Evolutionary conservation across 1,140 invertebrate genomes (phyloP).

Genomic region (Hyposmocoma kahamanoa): DNA sequence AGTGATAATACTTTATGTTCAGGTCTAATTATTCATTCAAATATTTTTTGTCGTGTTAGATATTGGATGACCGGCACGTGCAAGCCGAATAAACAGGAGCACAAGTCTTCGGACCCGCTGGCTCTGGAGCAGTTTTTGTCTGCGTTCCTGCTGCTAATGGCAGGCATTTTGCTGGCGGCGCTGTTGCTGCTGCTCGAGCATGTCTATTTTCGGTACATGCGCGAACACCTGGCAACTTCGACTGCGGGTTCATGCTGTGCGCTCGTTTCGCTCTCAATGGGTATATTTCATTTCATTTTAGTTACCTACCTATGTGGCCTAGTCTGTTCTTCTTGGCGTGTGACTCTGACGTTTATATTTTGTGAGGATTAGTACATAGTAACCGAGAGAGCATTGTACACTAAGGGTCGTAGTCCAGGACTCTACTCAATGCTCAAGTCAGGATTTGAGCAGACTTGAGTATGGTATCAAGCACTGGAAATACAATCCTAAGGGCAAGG

Average conservation of each 20-base stretch:
- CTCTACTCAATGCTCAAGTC: too few relatives aligned
- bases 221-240: slow-evolving; percentile 90
- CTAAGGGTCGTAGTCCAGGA: too few relatives aligned
- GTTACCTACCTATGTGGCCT: neutral
- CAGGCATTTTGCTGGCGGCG: slow-evolving; percentile 91
- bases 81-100: slow-evolving; percentile 92
- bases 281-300: slow-evolving; percentile 45
- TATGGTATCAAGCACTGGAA: too few relatives aligned
- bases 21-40: neutral
- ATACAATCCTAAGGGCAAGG: too few relatives aligned
- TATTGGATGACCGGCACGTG: slow-evolving; percentile 99
- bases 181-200: slow-evolving; percentile 92
- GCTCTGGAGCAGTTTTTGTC: slow-evolving; percentile 98
- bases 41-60: slow-evolving; percentile 11
- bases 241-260: slow-evolving; percentile 92
- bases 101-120: slow-evolving; percentile 92
- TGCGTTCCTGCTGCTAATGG: slow-evolving; percentile 95
- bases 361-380: too few relatives aligned
- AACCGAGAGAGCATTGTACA: too few relatives aligned
- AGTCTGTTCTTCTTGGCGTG: too few relatives aligned
- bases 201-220: slow-evolving; percentile 93
- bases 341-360: too few relatives aligned
- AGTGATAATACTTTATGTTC: neutral
- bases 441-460: too few relatives aligned
- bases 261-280: slow-evolving; percentile 89